Percentiles rank a stretch among this genome's conserved stretches.
Evolutionary conservation across 2,797 vertebrate genomes (phyloP).

Genomic region (Oophaga sylvatica): DNA sequence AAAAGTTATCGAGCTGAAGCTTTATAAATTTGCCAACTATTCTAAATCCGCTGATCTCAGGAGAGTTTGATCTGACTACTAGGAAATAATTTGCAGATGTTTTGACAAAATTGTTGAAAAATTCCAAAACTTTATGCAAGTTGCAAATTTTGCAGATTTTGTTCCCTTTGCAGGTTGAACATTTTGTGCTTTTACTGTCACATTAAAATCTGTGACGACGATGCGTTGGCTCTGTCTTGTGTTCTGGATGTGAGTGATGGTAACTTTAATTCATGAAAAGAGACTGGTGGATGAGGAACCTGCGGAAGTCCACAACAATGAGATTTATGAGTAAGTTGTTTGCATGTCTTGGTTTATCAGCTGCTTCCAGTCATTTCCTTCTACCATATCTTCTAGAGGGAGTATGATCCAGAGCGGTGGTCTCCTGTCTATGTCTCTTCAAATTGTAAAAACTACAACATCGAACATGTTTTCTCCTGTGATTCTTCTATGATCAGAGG

Average conservation of each 20-base stretch:
- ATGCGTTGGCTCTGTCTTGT: neutral
- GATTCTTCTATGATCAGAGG: neutral
- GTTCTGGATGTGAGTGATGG: neutral
- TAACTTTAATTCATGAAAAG: neutral
- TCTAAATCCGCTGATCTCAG: neutral
- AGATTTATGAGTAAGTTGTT: neutral
- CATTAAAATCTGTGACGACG: neutral
- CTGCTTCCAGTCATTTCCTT: neutral
- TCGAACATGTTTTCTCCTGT: neutral
- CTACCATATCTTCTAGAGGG: neutral
- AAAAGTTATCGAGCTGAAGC: neutral
- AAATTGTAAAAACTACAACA: neutral
- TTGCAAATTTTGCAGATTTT: neutral
- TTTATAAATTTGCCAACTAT: neutral
- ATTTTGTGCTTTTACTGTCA: constrained; percentile 20
- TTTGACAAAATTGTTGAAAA: neutral
- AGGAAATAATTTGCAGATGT: neutral
- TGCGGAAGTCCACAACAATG: neutral
- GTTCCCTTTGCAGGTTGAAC: constrained; percentile 2
- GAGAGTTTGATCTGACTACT: neutral
- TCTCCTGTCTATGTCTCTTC: neutral
- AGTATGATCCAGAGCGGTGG: neutral
- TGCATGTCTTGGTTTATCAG: neutral
- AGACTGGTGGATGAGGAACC: neutral
- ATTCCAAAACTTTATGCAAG: neutral